Base-by-base conservation (phyloP, 2,113 vertebrate species). In the Eleginops maclovinus region DNA sequence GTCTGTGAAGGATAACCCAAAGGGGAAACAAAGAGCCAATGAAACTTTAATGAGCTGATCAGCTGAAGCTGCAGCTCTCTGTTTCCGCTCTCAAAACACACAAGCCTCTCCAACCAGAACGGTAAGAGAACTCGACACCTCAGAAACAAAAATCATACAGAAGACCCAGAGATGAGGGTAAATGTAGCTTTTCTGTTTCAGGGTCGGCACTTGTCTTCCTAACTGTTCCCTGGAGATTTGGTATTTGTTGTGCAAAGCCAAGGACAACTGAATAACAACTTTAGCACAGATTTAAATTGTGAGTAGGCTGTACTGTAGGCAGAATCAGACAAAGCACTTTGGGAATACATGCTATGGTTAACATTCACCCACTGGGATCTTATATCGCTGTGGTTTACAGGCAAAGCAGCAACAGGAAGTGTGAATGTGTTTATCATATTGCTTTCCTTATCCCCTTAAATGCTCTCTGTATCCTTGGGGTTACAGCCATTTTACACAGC, bases 11-110 rank as follows among this genome's bases (percentile, higher is more conserved):
- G 83, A 94, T 77, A 71, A 65, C 83, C 84, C 87, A 84, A 79
- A 85, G 85, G 92, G 91, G 89, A 89, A 94, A 92, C 86, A 74
- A 91, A 94, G 92, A 87, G 75, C 87, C 89, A 87, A 90, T 95
- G 90, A 95, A 95, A 96, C 95, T 96, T 94, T 95, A 86, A 75
- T 80, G 78, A 87, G 78, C 71, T 49, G 78, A 79, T 77, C 68
- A 79, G 51, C 50, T 76, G 58, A 84, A 72, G 69, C 76, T 73
- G 76, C 67, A 59, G 46, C 69, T 68, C 55, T 58, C 46, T 15
- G 31, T 40, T 54, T 66, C 69, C 51, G 61, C 63, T 83, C 54
- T 67, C 43, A 58, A 78, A 72, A 21, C 58, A 17, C 58, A 7
- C 0, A 60, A 81, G n/a, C 62, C 49, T 72, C 55, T 19, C 22